phyloP scores from a whole-genome alignment of 2,888 invertebrate genomes.

The Nasonia oneida region DNA sequence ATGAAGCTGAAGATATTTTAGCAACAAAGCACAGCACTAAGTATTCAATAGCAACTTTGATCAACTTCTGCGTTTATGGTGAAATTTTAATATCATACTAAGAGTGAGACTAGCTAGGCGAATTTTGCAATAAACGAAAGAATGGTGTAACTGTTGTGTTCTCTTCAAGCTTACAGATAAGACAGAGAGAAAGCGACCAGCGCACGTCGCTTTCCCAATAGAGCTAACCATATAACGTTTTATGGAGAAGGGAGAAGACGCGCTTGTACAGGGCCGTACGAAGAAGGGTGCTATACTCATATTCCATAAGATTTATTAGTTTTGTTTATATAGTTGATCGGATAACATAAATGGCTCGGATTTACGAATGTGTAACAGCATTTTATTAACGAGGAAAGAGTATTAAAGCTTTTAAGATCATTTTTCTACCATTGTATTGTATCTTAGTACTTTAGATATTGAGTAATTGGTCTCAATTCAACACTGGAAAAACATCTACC shows the following conservation, averaged over 20 bases:
- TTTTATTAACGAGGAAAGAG: background rate
- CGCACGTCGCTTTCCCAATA: constrained; percentile 1
- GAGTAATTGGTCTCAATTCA: too few species aligned
- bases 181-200: constrained; percentile 3
- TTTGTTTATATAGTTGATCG: background rate
- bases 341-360: background rate
- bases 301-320: background rate
- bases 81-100: background rate
- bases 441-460: too few species aligned
- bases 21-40: constrained; percentile 15
- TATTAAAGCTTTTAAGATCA: background rate
- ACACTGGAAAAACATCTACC: too few species aligned
- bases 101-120: background rate
- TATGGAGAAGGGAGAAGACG: constrained; percentile 29
- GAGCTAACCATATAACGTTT: constrained; percentile 38
- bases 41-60: background rate
- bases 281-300: background rate
- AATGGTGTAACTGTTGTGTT: background rate
- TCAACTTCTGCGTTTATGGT: background rate
- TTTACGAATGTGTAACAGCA: background rate
- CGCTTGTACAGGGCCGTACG: constrained; percentile 22
- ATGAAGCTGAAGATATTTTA: background rate
- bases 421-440: background rate
- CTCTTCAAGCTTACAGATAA: background rate
- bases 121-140: background rate